Evolutionary conservation across 1,140 invertebrate species (phyloP), one percentile per base, ranked within the genome.

Genomic region (Stegodyphus mimosarum): DNA sequence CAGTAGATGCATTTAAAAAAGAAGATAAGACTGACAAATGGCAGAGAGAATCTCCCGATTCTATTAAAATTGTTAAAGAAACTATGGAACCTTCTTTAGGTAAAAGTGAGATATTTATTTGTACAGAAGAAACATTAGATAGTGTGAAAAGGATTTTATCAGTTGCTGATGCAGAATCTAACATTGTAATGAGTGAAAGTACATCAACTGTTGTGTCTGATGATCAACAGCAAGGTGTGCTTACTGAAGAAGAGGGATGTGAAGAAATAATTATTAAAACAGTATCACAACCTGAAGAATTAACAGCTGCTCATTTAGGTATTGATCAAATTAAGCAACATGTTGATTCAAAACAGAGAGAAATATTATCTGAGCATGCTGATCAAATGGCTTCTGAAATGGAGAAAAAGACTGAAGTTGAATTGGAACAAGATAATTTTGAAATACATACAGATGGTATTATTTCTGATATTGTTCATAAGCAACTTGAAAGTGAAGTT

Each of bases 31-130:
- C 17, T 1, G 83, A 85, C 13, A 83, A 83, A 50, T 85, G 83
- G 83, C 74, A 77, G 17, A 76, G 83, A 71, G 83, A 85, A 64
- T 85, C 83, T 63, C 83, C 83, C 15, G 83, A 85, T 18, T 77
- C 77, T 49, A 85, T 85, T 18, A 77, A 64, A 17, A 72, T 85
- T 11, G 73, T 78, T 6, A 85, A 85, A 70, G 83, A 78, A 33
- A 77, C 66, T 5, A 78, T 78, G 75, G 74, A 71, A 63, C 83
- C 83, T 4, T 66, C 49, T 78, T 72, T 85, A 52, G 83, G 83
- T 48, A 85, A 85, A 85, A 76, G 75, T 64, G 83, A 85, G 52
- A 85, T 85, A 77, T 85, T 85, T 72, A 78, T 85, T 53, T 85
- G 83, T 53, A 85, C 83, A 7, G 83, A 85, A 78, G 83, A 85